These are phyloP conservation scores for Syritta pipiens DNA, from an alignment of 2,888 invertebrate genomes.

Conservation along the genomic window DNA sequence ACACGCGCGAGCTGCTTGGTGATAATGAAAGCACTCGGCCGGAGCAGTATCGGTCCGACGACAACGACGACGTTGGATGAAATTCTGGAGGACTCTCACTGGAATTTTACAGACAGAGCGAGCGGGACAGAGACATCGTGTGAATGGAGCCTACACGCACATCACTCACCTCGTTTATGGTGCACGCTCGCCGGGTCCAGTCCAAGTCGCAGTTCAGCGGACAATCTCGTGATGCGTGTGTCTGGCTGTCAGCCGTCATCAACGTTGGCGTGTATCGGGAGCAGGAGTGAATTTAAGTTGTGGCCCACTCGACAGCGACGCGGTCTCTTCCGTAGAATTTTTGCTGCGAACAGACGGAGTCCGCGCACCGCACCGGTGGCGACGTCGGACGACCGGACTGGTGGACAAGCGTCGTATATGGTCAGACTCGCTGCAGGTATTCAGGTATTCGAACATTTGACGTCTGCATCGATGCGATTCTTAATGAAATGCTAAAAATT, in stretches of 20 bases:
- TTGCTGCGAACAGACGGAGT: constrained; percentile 27
- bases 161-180: constrained; percentile 61
- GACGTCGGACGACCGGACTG: constrained; percentile 7
- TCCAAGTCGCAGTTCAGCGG: constrained; percentile 43
- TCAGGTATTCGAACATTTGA: constrained; percentile 67
- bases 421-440: constrained; percentile 66
- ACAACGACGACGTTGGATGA: constrained; percentile 1
- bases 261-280: constrained; percentile 24
- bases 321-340: constrained; percentile 60
- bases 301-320: constrained; percentile 53
- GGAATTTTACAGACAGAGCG: constrained; percentile 50
- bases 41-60: constrained; percentile 48
- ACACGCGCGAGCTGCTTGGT: constrained; percentile 27
- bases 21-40: constrained; percentile 46
- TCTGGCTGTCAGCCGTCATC: constrained; percentile 61
- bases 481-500: constrained; percentile 70
- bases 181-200: neutral
- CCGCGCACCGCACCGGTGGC: neutral
- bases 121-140: constrained; percentile 6
- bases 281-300: constrained; percentile 56
- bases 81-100: constrained; percentile 20
- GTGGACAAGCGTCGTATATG: constrained; percentile 43
- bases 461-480: constrained; percentile 69
- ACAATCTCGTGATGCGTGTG: constrained; percentile 58
- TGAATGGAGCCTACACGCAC: constrained; percentile 69